Conservation (phyloP, 2,888 invertebrate species). For the Thumatha senex region DNA sequence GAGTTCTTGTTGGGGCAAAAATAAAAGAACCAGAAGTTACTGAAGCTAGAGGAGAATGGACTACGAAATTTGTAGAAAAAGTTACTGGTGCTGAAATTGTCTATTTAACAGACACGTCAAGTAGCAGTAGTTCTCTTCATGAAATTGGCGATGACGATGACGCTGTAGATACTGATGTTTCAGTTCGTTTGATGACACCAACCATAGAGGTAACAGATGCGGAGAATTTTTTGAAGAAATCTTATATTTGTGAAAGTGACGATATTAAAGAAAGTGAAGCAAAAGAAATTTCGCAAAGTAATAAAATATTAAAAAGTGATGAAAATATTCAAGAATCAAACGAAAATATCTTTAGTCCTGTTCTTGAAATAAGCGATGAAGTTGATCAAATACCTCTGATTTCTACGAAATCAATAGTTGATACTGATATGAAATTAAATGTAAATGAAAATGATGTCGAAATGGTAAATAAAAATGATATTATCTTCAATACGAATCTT, state of each 20-base stretch:
- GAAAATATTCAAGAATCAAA: not conserved
- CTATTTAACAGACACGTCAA: constrained; percentile 86
- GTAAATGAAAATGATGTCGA: constrained; percentile 12
- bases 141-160: constrained; percentile 79
- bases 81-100: constrained; percentile 86
- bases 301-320: not conserved
- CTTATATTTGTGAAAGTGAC: constrained; percentile 45
- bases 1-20: constrained; percentile 85
- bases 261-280: constrained; percentile 13
- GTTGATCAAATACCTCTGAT: not conserved
- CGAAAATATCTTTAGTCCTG: not conserved
- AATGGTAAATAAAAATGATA: constrained; percentile 6
- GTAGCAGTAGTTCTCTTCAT: constrained; percentile 84
- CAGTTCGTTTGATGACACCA: constrained; percentile 76
- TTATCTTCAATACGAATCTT: constrained; percentile 1
- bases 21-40: constrained; percentile 81
- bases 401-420: not conserved
- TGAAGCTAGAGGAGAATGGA: constrained; percentile 84
- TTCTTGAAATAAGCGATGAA: constrained; percentile 11
- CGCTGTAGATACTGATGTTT: constrained; percentile 71
- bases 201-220: constrained; percentile 78
- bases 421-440: constrained; percentile 3
- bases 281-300: not conserved
- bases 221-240: constrained; percentile 66
- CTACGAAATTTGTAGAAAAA: constrained; percentile 75